Evolutionary conservation across 1,140 invertebrate genomes (phyloP).

Genomic region (Amyelois transitella): DNA sequence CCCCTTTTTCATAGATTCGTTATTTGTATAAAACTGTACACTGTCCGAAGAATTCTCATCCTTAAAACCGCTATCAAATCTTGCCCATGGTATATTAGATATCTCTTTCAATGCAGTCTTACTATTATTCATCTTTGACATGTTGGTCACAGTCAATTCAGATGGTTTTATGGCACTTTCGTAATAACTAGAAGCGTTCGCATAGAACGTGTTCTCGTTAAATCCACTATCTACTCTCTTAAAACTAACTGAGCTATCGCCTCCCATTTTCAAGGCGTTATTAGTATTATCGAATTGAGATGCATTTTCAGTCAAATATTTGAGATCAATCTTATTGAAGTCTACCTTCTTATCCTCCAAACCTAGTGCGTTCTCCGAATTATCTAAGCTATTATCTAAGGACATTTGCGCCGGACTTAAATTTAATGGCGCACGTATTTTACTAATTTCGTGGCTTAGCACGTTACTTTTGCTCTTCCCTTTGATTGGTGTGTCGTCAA

Average conservation of each 20-base stretch:
- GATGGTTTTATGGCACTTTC: constrained; percentile 69
- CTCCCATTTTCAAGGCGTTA: constrained; percentile 28
- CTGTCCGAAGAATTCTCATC: constrained; percentile 62
- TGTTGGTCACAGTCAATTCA: constrained; percentile 59
- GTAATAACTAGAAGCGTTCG: constrained; percentile 61
- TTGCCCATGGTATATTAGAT: constrained; percentile 65
- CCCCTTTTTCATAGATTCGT: constrained; percentile 28
- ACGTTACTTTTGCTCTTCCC: constrained; percentile 43
- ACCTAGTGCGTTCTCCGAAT: constrained; percentile 44
- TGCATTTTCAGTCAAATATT: constrained; percentile 58
- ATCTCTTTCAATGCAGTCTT: constrained; percentile 57
- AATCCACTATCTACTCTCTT: constrained; percentile 68
- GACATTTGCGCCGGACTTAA: constrained; percentile 58
- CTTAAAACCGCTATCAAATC: constrained; percentile 69
- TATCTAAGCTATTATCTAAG: constrained; percentile 63
- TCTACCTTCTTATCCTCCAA: constrained; percentile 64
- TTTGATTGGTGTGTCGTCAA: constrained; percentile 58
- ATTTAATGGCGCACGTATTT: constrained; percentile 39
- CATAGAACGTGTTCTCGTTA: constrained; percentile 62
- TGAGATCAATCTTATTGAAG: constrained; percentile 67
- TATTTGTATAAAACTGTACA: constrained; percentile 43
- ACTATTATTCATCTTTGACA: constrained; percentile 33
- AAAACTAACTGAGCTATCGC: constrained; percentile 48
- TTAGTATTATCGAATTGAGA: constrained; percentile 36
- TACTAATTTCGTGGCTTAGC: constrained; percentile 57